Conservation (phyloP, 2,797 vertebrate genomes). For the Onychomys torridus region DNA sequence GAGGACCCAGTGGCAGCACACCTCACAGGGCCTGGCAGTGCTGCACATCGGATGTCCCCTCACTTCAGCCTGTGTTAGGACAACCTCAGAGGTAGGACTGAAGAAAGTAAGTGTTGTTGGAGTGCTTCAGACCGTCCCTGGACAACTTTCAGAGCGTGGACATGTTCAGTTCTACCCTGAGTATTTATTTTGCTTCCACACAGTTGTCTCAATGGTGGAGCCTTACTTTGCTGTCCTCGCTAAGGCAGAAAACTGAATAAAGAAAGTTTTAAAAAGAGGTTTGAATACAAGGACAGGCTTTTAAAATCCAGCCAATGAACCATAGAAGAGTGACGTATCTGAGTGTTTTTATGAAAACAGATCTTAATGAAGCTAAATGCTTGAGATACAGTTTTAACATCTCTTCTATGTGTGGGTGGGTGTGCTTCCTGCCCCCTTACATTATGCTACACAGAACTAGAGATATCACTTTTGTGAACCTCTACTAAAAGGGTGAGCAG, state of each 20-base stretch:
- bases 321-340: not conserved
- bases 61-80: not conserved
- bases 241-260: not conserved
- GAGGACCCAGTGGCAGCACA: too few species aligned
- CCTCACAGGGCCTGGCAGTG: not conserved
- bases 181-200: not conserved
- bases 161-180: too few species aligned
- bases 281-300: not conserved
- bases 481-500: not conserved
- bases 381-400: not conserved
- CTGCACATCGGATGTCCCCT: not conserved
- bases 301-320: not conserved
- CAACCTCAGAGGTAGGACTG: not conserved
- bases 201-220: not conserved
- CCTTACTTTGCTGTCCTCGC: not conserved
- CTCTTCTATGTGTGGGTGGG: not conserved
- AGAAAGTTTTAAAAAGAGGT: not conserved
- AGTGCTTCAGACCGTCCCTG: not conserved
- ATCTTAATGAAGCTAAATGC: not conserved
- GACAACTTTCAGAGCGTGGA: not conserved
- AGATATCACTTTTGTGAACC: not conserved
- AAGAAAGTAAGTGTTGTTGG: not conserved
- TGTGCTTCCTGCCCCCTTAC: not conserved
- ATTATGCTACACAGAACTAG: not conserved
- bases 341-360: constrained; percentile 10